These are phyloP conservation scores for Ceratina calcarata DNA, from an alignment of 1,140 invertebrate species.

Conservation along the genomic window DNA sequence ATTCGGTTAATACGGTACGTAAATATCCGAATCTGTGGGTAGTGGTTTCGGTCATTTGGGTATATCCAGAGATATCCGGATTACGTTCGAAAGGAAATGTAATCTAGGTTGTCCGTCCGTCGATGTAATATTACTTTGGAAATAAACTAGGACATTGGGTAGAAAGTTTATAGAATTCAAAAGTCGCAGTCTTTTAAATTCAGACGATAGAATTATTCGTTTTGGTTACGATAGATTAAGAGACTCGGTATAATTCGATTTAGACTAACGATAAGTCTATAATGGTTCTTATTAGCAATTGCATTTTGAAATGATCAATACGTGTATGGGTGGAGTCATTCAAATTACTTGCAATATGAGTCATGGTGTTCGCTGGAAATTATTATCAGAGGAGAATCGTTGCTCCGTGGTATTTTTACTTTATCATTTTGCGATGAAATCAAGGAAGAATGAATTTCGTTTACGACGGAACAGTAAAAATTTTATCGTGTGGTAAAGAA, in stretches of 20 bases:
- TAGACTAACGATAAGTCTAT: too few relatives aligned
- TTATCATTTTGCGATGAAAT: background rate
- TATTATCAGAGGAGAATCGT: background rate
- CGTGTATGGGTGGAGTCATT: too few relatives aligned
- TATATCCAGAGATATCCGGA: slow-evolving; percentile 3
- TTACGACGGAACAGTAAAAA: background rate
- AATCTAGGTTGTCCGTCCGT: background rate
- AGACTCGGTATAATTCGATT: too few relatives aligned
- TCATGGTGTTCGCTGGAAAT: background rate
- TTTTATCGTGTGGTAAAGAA: slow-evolving; percentile 25
- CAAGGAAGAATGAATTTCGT: slow-evolving; percentile 2
- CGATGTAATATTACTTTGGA: background rate
- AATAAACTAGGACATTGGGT: background rate
- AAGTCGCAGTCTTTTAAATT: too few relatives aligned
- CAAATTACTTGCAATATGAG: background rate
- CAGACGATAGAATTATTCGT: too few relatives aligned
- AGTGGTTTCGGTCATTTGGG: background rate
- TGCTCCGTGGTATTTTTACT: background rate
- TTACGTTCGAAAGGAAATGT: slow-evolving; percentile 3
- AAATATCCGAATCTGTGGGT: slow-evolving; percentile 1
- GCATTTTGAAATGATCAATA: too few relatives aligned
- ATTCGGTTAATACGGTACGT: slow-evolving; percentile 17
- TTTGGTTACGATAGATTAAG: too few relatives aligned
- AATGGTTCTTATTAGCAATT: too few relatives aligned
- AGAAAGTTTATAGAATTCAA: background rate